A percentile compares a stretch with the other conserved stretches of the same genome.
phyloP scores from a whole-genome alignment of 2,113 vertebrate species.

The Ibidorhyncha struthersii region DNA sequence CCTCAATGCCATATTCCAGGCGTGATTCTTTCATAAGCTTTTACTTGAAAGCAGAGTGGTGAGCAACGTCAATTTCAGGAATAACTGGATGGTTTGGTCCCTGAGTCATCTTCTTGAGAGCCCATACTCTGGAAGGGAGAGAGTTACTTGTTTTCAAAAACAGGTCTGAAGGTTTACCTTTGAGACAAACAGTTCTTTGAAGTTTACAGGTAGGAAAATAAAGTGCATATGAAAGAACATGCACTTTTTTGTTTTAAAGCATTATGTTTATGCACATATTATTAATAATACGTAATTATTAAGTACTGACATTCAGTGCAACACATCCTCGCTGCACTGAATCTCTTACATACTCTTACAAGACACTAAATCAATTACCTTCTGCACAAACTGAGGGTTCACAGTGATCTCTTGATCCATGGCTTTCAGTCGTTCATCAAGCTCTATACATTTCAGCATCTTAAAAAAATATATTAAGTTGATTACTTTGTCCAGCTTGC shows the following conservation, averaged over 20 bases:
- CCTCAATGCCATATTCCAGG: slow-evolving; percentile 58
- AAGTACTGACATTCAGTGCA: neutral
- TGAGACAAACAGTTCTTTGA: neutral
- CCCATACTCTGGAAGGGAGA: slow-evolving; percentile 91
- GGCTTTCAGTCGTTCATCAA: slow-evolving; percentile 98
- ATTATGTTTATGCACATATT: neutral
- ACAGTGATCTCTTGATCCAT: slow-evolving; percentile 99
- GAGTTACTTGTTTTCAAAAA: slow-evolving; percentile 7
- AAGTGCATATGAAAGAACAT: neutral
- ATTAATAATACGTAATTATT: neutral
- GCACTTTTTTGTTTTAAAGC: neutral
- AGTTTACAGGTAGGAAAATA: neutral
- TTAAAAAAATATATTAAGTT: slow-evolving; percentile 45
- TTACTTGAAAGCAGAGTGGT: slow-evolving; percentile 62
- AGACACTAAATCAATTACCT: slow-evolving; percentile 77
- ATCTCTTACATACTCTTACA: neutral
- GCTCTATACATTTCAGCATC: slow-evolving; percentile 99
- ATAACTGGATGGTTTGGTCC: slow-evolving; percentile 99
- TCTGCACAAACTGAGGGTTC: slow-evolving; percentile 99
- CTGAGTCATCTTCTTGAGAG: slow-evolving; percentile 97
- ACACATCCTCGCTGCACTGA: neutral
- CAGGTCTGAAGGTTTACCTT: neutral
- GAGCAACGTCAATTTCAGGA: slow-evolving; percentile 84
- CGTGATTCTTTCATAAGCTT: slow-evolving; percentile 61
- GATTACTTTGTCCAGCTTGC: neutral